Base-by-base conservation (phyloP, 1,140 invertebrate genomes). In the Coptotermes formosanus region DNA sequence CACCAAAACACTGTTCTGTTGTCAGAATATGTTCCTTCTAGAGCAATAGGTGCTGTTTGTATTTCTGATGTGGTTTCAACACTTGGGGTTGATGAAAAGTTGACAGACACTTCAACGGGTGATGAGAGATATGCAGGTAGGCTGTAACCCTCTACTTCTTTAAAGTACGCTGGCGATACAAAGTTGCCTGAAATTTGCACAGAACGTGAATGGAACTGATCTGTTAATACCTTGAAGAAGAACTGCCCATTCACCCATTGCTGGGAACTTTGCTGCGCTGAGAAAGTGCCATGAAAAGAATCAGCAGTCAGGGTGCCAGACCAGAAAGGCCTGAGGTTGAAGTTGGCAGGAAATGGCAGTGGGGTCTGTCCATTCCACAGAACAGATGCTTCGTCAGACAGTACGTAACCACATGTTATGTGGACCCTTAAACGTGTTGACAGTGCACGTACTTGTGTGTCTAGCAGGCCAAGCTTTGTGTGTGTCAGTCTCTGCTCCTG, bases 401-500 rank as follows among this genome's bases (percentile, higher is more conserved):
- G 0, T 32, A 43, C 59, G 25, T 64, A 38, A 11, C 45, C 45
- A 25, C n/a, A 14, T 23, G 32, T 25, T 8, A 75, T 19, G 8
- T n/a, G 82, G 25, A n/a, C 43, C 25, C 19, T 16, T 6, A 75
- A 44, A 55, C n/a, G n/a, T 64, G 25, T 25, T 30, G 85, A 64
- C 9, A 14, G 69, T 9, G 12, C 43, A 14, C 25, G 16, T 14
- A 23, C 75, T n/a, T 14, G 16, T 19, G 85, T 45, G 44, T 9
- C 30, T 6, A 12, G 44, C 83, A 8, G 25, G 2, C 81, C 86
- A 43, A 32, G 48, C 23, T 43, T 81, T 14, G n/a, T 3, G 82
- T 55, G 55, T 14, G 32, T 21, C 21, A 32, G 52, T 2, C 38
- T 44, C 52, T n/a, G 6, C 14, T 94, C 93, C 59, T 89, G 91